Evolutionary conservation across 2,797 vertebrate species (phyloP).

Genomic region (Scolopax bukidnonensis): DNA sequence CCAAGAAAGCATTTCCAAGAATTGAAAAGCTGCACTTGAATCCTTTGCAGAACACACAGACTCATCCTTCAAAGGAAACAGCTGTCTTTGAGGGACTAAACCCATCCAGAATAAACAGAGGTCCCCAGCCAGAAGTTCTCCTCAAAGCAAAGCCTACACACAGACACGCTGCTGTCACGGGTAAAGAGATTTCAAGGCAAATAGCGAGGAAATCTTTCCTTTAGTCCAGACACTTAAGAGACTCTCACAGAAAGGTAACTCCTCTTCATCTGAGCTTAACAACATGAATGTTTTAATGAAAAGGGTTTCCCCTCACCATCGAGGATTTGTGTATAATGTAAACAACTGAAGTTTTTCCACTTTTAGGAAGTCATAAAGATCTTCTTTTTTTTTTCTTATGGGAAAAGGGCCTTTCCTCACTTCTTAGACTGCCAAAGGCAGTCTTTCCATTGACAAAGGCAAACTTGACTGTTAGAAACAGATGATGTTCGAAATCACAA

Average conservation of each 20-base stretch:
- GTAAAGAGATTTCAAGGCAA: neutral
- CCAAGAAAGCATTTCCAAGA: constrained; percentile 27
- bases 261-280: neutral
- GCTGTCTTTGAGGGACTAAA: neutral
- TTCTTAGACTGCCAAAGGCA: neutral
- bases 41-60: neutral
- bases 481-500: neutral
- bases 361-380: neutral
- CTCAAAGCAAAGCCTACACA: neutral
- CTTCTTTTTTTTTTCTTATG: neutral
- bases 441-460: neutral
- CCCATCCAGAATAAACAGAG: constrained; percentile 3
- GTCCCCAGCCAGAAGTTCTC: neutral
- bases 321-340: neutral
- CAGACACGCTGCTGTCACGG: neutral
- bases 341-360: neutral
- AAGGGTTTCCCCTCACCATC: neutral
- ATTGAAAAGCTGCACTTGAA: neutral
- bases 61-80: neutral
- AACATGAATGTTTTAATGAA: neutral
- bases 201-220: neutral
- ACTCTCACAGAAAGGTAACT: neutral
- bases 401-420: neutral
- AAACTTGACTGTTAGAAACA: neutral
- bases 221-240: neutral